Percentiles rank a stretch among this genome's conserved stretches.
These are phyloP conservation scores for Notothenia rossii DNA, from an alignment of 2,113 vertebrate species.

Conservation along the genomic window DNA sequence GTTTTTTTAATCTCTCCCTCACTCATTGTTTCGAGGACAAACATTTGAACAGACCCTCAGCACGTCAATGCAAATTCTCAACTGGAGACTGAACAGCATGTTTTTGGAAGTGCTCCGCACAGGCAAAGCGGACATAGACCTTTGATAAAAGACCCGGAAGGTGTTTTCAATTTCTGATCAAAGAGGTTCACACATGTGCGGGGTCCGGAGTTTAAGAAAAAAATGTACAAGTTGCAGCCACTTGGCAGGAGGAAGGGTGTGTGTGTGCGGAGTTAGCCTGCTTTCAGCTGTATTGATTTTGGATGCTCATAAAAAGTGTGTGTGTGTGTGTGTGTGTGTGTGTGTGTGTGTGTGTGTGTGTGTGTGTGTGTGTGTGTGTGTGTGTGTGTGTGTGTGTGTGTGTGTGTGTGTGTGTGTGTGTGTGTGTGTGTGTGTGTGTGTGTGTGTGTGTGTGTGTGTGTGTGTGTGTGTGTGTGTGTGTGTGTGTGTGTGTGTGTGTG, in stretches of 20 bases:
- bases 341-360: constrained; percentile 1
- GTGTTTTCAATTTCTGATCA: constrained; percentile 59
- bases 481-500: constrained; percentile 25
- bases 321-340: constrained; percentile 21
- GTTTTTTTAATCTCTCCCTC: constrained; percentile 40
- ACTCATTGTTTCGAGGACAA: constrained; percentile 19
- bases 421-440: too few relatives aligned
- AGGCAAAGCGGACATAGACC: constrained; percentile 11
- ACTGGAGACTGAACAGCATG: neutral
- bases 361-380: constrained; percentile 21
- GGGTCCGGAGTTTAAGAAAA: constrained; percentile 42
- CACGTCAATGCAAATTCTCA: constrained; percentile 1
- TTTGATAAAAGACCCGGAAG: neutral
- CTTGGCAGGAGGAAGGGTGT: constrained; percentile 28
- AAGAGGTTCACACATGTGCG: constrained; percentile 43
- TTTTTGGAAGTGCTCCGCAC: neutral
- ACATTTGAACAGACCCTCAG: constrained; percentile 17
- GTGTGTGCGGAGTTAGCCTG: constrained; percentile 5
- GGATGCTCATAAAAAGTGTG: constrained; percentile 44
- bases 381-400: constrained; percentile 33
- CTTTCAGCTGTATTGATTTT: constrained; percentile 48
- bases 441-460: neutral
- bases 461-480: neutral
- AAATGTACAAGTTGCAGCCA: constrained; percentile 26
- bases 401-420: neutral